These are phyloP conservation scores for Pseudomyrmex dendroicus DNA, from an alignment of 1,140 invertebrate genomes.

Conservation along the genomic window DNA sequence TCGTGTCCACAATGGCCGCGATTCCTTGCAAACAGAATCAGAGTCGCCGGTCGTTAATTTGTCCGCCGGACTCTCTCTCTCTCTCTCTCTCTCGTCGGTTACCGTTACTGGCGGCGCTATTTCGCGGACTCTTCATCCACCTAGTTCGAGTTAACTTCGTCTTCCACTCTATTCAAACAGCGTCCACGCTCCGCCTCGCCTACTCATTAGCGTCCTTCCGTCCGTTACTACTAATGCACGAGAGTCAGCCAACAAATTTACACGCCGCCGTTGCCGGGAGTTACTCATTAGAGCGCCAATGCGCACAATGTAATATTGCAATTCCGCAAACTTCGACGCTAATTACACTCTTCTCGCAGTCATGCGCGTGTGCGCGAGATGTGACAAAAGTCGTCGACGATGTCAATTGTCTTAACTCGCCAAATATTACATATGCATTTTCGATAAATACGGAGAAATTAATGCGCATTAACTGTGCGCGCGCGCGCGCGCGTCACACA, in stretches of 20 bases:
- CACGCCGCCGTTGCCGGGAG: conserved; percentile 37
- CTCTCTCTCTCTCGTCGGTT: too few species aligned
- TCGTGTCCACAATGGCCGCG: conserved; percentile 34
- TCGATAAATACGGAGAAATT: too few species aligned
- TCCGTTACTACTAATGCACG: conserved; percentile 55
- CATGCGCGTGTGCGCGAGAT: not conserved
- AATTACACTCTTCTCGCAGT: conserved; percentile 9
- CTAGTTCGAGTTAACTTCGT: conserved; percentile 55
- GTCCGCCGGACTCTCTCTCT: not conserved
- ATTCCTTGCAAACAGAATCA: conserved; percentile 55
- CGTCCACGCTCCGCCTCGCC: conserved; percentile 43
- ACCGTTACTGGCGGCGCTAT: conserved; percentile 3
- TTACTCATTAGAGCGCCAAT: conserved; percentile 50
- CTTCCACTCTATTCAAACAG: conserved; percentile 53
- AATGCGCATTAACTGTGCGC: too few species aligned
- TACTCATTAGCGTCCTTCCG: conserved; percentile 55
- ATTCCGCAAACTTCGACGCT: conserved; percentile 40
- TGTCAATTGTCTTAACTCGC: too few species aligned
- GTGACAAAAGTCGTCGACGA: not conserved
- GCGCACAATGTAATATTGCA: conserved; percentile 56
- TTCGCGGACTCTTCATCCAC: conserved; percentile 51
- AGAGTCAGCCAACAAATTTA: conserved; percentile 54
- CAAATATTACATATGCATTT: too few species aligned
- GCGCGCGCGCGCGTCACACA: too few species aligned
- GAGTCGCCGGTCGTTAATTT: conserved; percentile 43